These are phyloP conservation scores for Lacanobia wlatinum DNA, from an alignment of 2,888 invertebrate species.

Conservation along the genomic window DNA sequence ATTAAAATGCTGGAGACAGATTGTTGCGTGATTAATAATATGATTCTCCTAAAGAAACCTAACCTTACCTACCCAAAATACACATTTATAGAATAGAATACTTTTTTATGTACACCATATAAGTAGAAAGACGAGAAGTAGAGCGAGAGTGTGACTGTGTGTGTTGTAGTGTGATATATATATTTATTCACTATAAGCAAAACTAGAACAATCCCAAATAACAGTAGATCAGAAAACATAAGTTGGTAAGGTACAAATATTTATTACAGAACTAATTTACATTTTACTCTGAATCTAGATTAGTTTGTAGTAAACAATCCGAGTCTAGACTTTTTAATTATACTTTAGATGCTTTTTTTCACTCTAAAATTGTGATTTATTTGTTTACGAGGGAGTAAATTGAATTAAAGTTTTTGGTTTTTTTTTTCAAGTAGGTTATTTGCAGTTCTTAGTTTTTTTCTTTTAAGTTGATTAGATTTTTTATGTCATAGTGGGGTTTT, in stretches of 20 bases:
- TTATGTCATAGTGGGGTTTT: not conserved
- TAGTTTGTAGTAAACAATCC: constrained; percentile 34
- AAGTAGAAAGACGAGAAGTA: no score
- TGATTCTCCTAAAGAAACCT: no score
- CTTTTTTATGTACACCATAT: no score
- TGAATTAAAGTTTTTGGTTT: constrained; percentile 14
- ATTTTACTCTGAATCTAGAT: constrained; percentile 21
- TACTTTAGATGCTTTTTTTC: constrained; percentile 11
- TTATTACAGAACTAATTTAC: constrained; percentile 37
- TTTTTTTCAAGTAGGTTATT: constrained; percentile 15
- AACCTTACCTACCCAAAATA: no score
- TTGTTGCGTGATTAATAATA: no score
- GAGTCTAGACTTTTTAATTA: constrained; percentile 56
- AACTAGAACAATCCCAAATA: not conserved
- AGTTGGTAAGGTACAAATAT: constrained; percentile 12
- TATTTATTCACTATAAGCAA: no score
- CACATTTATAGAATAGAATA: no score
- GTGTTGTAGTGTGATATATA: no score
- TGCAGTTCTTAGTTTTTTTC: not conserved
- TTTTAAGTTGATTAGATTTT: not conserved
- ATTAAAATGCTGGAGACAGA: no score
- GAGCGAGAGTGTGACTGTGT: no score
- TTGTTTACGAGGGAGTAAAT: constrained; percentile 36
- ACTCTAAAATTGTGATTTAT: constrained; percentile 38
- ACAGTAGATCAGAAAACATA: constrained; percentile 3